phyloP scores from a whole-genome alignment of 2,797 vertebrate species.

The Tokudaia tokunoshimensis region DNA sequence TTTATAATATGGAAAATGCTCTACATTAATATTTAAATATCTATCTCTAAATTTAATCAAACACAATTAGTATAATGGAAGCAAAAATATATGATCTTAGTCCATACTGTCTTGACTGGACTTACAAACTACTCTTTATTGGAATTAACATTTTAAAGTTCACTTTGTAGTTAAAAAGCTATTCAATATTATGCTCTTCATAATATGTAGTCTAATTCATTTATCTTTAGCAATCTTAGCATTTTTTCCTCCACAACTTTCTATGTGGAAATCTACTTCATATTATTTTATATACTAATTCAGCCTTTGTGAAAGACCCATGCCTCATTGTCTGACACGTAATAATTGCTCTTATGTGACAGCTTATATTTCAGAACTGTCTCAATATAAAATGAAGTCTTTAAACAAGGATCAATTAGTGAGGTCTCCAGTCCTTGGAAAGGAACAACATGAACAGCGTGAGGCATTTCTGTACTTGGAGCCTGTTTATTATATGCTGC shows the following conservation, averaged over 20 bases:
- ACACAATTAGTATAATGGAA: slow-evolving; percentile 77
- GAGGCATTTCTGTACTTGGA: not conserved
- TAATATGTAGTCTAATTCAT: not conserved
- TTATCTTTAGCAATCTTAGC: not conserved
- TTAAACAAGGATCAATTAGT: not conserved
- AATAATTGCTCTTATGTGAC: slow-evolving; percentile 27
- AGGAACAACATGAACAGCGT: not conserved
- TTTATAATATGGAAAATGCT: slow-evolving; percentile 75
- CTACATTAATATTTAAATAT: slow-evolving; percentile 81
- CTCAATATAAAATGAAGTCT: slow-evolving; percentile 29
- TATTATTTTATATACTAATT: slow-evolving; percentile 23
- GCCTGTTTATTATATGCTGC: not conserved
- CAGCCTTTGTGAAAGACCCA: slow-evolving; percentile 1
- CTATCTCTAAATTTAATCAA: slow-evolving; percentile 78
- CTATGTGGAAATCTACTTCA: slow-evolving; percentile 41
- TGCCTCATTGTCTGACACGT: not conserved
- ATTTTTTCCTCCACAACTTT: not conserved
- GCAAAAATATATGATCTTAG: slow-evolving; percentile 72
- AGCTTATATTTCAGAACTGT: slow-evolving; percentile 26
- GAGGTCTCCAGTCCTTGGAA: not conserved
- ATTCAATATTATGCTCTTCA: slow-evolving; percentile 41
- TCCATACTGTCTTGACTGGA: slow-evolving; percentile 72
- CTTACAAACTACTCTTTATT: slow-evolving; percentile 72
- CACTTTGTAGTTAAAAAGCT: slow-evolving; percentile 67
- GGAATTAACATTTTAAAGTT: slow-evolving; percentile 69